Evolutionary conservation across 2,888 invertebrate genomes (phyloP).

Genomic region (Actias luna): DNA sequence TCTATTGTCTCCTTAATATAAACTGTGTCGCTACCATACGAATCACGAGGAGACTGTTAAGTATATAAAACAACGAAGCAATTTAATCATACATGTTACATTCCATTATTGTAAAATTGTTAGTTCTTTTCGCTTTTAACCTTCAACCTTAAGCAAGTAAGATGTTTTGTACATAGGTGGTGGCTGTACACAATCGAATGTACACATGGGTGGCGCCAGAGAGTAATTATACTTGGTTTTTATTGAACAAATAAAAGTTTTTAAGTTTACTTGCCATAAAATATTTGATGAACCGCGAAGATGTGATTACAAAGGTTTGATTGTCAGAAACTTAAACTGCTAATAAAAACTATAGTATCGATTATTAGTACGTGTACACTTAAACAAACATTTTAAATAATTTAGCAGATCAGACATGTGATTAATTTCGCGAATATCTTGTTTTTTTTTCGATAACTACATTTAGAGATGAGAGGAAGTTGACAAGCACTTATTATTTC

Average conservation of each 20-base stretch:
- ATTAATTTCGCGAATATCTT: constrained; percentile 40
- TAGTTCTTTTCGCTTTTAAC: constrained; percentile 23
- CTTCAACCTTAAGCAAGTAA: constrained; percentile 34
- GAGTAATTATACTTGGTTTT: constrained; percentile 46
- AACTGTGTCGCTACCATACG: constrained; percentile 7
- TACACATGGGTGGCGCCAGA: constrained; percentile 52
- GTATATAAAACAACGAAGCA: constrained; percentile 48
- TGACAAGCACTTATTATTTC: constrained; percentile 68
- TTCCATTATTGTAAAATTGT: constrained; percentile 33
- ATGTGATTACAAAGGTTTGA: constrained; percentile 40
- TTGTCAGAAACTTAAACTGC: constrained; percentile 41
- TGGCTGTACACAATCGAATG: neutral
- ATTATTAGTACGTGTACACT: constrained; percentile 29
- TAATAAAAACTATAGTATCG: constrained; percentile 39
- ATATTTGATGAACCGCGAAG: constrained; percentile 48
- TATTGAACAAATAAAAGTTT: constrained; percentile 47
- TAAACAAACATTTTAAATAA: constrained; percentile 33
- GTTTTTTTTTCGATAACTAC: constrained; percentile 22
- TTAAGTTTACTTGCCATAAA: constrained; percentile 49
- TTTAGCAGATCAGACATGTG: constrained; percentile 61
- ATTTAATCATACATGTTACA: constrained; percentile 51
- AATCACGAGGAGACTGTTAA: constrained; percentile 44
- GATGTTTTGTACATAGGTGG: constrained; percentile 1
- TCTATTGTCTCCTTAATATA: constrained; percentile 10
- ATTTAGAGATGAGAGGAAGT: constrained; percentile 58